Conservation (phyloP, 2,797 vertebrate species). For the Thaleichthys pacificus region DNA sequence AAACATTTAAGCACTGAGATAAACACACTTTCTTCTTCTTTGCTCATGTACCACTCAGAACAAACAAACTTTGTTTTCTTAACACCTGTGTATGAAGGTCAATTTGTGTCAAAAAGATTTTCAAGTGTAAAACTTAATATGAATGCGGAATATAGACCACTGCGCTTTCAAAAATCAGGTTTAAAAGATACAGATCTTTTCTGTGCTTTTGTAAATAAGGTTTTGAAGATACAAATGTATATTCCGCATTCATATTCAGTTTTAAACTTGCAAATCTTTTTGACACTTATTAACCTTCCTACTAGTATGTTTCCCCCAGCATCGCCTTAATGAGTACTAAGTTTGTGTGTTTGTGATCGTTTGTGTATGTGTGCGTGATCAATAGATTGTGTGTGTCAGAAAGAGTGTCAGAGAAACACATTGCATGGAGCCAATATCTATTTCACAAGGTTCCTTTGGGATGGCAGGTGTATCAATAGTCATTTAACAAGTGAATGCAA, state of each 20-base stretch:
- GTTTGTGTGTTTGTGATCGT: conserved; percentile 19
- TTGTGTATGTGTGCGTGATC: conserved; percentile 11
- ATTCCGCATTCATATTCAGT: too few species aligned
- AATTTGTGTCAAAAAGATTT: too few species aligned
- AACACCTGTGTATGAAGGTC: too few species aligned
- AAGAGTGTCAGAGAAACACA: conserved; percentile 19
- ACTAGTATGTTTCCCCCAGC: not conserved
- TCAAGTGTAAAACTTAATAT: too few species aligned
- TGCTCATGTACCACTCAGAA: too few species aligned
- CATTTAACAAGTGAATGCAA: not conserved
- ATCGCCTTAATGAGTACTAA: not conserved
- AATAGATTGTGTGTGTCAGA: not conserved
- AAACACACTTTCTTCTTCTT: not conserved
- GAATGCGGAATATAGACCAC: too few species aligned
- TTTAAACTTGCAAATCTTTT: not conserved
- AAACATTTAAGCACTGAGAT: conserved; percentile 16
- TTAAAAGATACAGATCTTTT: too few species aligned
- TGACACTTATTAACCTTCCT: not conserved
- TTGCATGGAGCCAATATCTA: conserved; percentile 7
- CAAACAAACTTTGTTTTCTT: too few species aligned
- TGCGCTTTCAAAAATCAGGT: too few species aligned
- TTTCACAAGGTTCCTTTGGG: conserved; percentile 2
- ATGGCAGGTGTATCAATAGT: conserved; percentile 13
- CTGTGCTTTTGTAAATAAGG: too few species aligned
- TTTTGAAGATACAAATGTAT: too few species aligned